Base-by-base conservation (phyloP, 2,888 invertebrate species). In the Sturmia bella region DNA sequence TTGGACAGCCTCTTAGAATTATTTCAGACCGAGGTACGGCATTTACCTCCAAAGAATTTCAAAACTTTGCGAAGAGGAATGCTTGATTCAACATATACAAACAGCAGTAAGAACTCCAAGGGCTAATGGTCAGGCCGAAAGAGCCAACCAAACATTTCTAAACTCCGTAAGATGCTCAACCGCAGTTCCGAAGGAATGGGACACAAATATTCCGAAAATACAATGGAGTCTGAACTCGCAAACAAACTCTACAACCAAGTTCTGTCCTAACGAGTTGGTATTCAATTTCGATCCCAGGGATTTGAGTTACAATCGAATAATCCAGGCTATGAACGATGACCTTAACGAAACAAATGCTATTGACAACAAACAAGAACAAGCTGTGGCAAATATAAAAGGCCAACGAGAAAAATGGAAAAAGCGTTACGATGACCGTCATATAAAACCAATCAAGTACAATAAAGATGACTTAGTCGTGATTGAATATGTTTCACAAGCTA, bases 391-490 rank as follows among this genome's bases (percentile, higher is more conserved):
- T n/a, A n/a, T n/a, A n/a, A 21, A 70, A 50, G 12, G 54, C 1
- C 59, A 72, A 24, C 13, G 41, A 11, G 24, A 15, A 13, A 63
- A 52, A 19, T 82, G 74, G 80, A 84, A 84, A 43, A 12, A 21
- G 1, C 39, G 70, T 7, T 84, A 59, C 57, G 74, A 84, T 32
- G 54, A 37, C 0, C 73, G 56, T 39, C 74, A 84, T 66, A 17
- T 39, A 13, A 27, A 57, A 4, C 72, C 82, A 12, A 21, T 19
- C 6, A 41, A 15, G 13, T 79, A 79, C 52, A 13, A 48, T 1
- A 68, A 56, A 19, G 61, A 57, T 21, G 81, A 80, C 70, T 24
- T 80, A 5, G 57, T 83, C 6, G 68, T 80, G 3, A 32, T 77
- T 7, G 78, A 80, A 9, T 56, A 54, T 11, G 70, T 66, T 15